Base-by-base conservation (phyloP, 1,140 invertebrate genomes). In the Vanessa atalanta region DNA sequence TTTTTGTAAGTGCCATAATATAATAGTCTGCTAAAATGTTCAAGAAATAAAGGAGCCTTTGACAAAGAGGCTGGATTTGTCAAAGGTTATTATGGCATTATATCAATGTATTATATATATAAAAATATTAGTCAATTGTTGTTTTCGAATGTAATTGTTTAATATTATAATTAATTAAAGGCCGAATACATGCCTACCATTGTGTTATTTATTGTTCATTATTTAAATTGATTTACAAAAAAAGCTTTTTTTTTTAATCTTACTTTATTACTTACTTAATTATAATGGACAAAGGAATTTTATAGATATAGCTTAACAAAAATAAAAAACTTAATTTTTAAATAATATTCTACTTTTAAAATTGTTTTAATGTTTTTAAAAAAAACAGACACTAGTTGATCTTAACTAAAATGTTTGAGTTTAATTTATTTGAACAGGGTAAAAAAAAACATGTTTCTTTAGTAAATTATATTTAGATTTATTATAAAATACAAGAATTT, bases 21-120 rank as follows among this genome's bases (percentile, higher is more conserved):
- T 60, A 60, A 47, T 57, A 63, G 47, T 76, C 37, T 55, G 31
- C 23, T 37, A 53, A 43, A 53, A 65, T 9, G 2, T 61, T 61
- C 4, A 16, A 61, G 16, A 20, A 55, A 37, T 43, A 43, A 13
- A 61, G 47, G 63, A 81, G 86, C 83, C 81, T 78, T 75, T 76
- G 79, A 73, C 80, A 80, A 88, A 82, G 75, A 63, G 88, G 87
- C 86, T 89, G 88, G 88, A 51, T 83, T 89, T 80, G 83, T 80
- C 80, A 77, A 74, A 78, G 82, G 77, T 83, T 76, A 57, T 61
- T 65, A 43, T 75, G 61, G 53, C 61, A 76, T 57, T 73, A 68
- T 47, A 47, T 65, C n/a, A 55, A 73, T 51, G n/a, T 31, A 31
- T 31, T 31, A 31, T 47, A 15, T 57, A 70, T 73, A 64, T 37